Evolutionary conservation across 2,888 invertebrate genomes (phyloP).

Genomic region (Calameuta pallipes): DNA sequence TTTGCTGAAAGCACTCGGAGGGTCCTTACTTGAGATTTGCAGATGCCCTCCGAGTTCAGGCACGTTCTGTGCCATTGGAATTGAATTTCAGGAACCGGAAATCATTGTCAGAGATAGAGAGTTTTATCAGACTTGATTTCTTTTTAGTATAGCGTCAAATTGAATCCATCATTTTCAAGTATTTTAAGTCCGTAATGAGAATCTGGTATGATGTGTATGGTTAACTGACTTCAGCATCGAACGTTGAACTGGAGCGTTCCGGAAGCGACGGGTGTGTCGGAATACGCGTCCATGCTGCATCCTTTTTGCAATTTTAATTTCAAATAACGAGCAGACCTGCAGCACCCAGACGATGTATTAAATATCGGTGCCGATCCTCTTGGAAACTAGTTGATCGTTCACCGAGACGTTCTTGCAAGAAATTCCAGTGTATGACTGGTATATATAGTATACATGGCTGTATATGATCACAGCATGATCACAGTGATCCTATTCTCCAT

Average conservation of each 20-base stretch:
- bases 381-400: not conserved
- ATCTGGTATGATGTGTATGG: not conserved
- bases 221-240: not conserved
- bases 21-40: not conserved
- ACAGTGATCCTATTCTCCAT: not conserved
- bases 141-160: not conserved
- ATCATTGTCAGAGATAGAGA: not conserved
- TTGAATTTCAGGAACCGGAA: not conserved
- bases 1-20: not conserved
- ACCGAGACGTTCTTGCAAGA: not conserved
- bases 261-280: conserved; percentile 2
- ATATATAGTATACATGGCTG: not conserved
- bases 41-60: not conserved
- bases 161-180: not conserved
- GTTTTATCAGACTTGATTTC: not conserved
- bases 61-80: not conserved
- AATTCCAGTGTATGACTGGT: not conserved
- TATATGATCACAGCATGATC: not conserved
- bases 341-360: not conserved
- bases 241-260: conserved; percentile 2
- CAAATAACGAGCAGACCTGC: not conserved
- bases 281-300: not conserved
- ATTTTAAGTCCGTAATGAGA: not conserved
- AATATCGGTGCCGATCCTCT: not conserved
- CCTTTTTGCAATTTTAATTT: not conserved